Evolutionary conservation across 2,888 invertebrate genomes (phyloP).

Genomic region (Tenthredo notha): DNA sequence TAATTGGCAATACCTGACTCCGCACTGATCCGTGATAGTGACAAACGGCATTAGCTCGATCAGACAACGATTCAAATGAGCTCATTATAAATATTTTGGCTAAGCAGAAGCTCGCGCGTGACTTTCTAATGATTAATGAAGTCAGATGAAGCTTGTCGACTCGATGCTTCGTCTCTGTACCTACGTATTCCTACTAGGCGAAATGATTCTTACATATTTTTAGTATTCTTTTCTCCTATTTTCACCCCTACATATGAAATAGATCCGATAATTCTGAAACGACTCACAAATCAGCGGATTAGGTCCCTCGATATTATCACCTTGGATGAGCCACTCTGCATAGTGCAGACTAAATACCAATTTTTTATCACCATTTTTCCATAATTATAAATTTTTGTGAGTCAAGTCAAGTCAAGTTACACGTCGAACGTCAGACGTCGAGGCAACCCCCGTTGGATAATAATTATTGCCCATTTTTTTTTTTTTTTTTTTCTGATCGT

Average conservation of each 20-base stretch:
- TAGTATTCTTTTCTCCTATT: neutral
- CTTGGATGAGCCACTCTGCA: neutral
- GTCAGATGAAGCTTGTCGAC: constrained; percentile 50
- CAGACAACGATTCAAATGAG: constrained; percentile 74
- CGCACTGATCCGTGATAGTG: constrained; percentile 66
- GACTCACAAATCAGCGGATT: constrained; percentile 26
- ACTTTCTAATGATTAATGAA: constrained; percentile 67
- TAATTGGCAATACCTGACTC: constrained; percentile 66
- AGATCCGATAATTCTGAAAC: constrained; percentile 12
- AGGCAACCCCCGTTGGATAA: constrained; percentile 57
- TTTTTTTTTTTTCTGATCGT: constrained; percentile 70
- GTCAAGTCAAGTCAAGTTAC: neutral
- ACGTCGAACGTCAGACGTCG: neutral
- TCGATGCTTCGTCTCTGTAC: neutral
- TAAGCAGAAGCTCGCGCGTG: constrained; percentile 63
- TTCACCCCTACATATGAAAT: neutral
- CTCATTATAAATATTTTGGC: constrained; percentile 71
- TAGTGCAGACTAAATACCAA: neutral
- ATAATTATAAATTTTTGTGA: neutral
- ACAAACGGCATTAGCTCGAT: constrained; percentile 70
- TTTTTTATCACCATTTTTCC: constrained; percentile 1
- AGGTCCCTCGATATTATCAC: neutral
- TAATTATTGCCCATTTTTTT: constrained; percentile 56
- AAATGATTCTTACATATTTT: neutral
- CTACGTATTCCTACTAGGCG: neutral